Evolutionary conservation across 2,113 vertebrate species (phyloP), one percentile per base, ranked within the genome.

Genomic region (Rhinolophus sinicus): DNA sequence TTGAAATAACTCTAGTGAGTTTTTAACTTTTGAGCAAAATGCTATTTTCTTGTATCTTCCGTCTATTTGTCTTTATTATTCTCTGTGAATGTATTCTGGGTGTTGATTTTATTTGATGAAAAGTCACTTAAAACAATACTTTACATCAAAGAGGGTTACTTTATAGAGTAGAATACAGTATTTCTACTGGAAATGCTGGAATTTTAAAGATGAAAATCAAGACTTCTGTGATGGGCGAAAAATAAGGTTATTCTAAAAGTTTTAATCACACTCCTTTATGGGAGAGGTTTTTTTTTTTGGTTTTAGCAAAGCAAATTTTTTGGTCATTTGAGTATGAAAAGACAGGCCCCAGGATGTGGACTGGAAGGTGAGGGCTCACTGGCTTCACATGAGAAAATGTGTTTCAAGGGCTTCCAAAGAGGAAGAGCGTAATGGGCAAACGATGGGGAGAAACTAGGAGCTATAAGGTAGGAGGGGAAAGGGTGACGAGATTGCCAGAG

Each of bases 181-280:
- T 67, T 86, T 50, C 14, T 86, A 38, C 54, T 58, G 28, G 70
- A 92, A n/a, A 83, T 92, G 78, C 44, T 75, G 14, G 28, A 58
- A 85, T 81, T 67, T 96, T 58, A 81, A 81, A 81, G 33, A 62
- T 52, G 65, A 76, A 84, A 80, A 86, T 85, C 62, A 95, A 47
- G 47, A 67, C 22, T 80, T 90, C 9, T 50, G 5, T 72, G 33
- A 69, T 44, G 12, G 28, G 76, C 82, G 52, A 67, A 85, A 96
- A 85, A 56, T 76, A 75, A 76, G 6, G 30, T 72, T 70, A 89
- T 65, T 89, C 65, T 65, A 75, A 44, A 80, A 35, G 47, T 90
- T 94, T 96, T 67, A 62, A 86, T 67, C 44, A 70, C 11, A 84
- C 35, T 84, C 33, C 2, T 28, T 5, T 94, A 91, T 94, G 70